Evolutionary conservation across 2,113 vertebrate species (phyloP).

Genomic region (Tachysurus vachellii): DNA sequence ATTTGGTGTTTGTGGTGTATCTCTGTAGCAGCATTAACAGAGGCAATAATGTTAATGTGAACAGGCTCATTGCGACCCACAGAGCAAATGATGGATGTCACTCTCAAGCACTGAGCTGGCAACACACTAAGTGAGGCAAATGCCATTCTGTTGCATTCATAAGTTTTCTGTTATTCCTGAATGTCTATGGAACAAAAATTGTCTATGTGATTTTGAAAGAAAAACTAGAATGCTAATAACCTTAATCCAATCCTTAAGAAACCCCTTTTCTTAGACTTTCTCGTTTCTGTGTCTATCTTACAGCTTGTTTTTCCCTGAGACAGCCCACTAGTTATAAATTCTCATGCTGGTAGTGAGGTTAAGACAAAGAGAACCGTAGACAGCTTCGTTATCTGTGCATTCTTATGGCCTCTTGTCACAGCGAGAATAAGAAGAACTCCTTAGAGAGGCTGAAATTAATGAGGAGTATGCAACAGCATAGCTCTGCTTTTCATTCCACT

Average conservation of each 20-base stretch:
- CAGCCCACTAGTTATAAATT: background rate
- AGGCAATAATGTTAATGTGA: constrained; percentile 40
- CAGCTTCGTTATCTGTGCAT: constrained; percentile 74
- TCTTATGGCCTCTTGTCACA: constrained; percentile 52
- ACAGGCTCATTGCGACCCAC: constrained; percentile 29
- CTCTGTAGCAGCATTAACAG: constrained; percentile 27
- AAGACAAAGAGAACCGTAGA: constrained; percentile 64
- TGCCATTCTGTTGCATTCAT: background rate
- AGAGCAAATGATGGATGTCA: constrained; percentile 43
- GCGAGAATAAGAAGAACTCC: constrained; percentile 14
- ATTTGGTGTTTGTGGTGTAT: constrained; percentile 19
- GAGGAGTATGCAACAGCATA: constrained; percentile 14
- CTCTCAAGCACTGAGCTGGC: constrained; percentile 39
- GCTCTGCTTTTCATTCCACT: constrained; percentile 14
- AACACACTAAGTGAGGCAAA: constrained; percentile 34
- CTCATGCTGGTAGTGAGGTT: constrained; percentile 13
- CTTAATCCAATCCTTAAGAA: background rate
- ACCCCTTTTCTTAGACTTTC: background rate
- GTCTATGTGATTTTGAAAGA: too few relatives aligned
- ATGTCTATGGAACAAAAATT: background rate
- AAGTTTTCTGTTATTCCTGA: background rate
- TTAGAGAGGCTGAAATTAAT: constrained; percentile 43
- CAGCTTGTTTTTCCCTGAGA: background rate
- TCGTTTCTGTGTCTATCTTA: background rate
- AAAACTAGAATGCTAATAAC: background rate